Base-by-base conservation (phyloP, 2,113 vertebrate genomes). In the Hippopotamus amphibius region DNA sequence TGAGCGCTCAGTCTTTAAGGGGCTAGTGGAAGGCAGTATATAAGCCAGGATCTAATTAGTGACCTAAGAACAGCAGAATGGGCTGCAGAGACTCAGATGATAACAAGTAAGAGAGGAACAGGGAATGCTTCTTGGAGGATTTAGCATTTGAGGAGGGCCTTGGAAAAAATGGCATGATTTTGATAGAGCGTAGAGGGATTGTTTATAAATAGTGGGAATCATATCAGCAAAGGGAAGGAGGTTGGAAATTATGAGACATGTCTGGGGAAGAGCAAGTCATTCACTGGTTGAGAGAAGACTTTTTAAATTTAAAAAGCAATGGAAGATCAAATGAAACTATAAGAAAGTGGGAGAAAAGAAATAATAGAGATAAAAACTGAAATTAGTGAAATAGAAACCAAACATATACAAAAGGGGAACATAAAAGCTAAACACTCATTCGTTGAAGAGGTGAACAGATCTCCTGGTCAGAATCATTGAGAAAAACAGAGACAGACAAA, bases 261-360 rank as follows among this genome's bases (percentile, higher is more conserved):
- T 57, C 6, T 96, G 74, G 50, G 72, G 11, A 80, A 93, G 68
- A 92, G 9, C 66, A 88, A 24, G 15, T n/a, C 12, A n/a, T 66
- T 59, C 5, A 37, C 84, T 76, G 41, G 22, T 41, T 83, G 76
- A 90, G 24, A 92, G 33, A 89, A 61, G 46, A 57, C 30, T 17
- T 66, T 43, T 77, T 79, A 80, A 86, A 46, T 71, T 83, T 68
- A 88, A 93, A 94, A 90, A 95, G 17, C 50, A 76, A 46, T 50
- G 10, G 43, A 92, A 89, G 28, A 86, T 46, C 48, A 65, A 79
- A 90, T 91, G 59, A 90, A 96, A n/a, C 33, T 17, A 14, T 81
- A 33, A 86, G 48, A 85, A 86, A 86, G 24, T 82, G 12, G 46
- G 66, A 90, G 37, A 50, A 86, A 94, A 92, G 22, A 88, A 89